Conservation (phyloP, 1,140 invertebrate genomes). For the Drosophila sturtevanti region DNA sequence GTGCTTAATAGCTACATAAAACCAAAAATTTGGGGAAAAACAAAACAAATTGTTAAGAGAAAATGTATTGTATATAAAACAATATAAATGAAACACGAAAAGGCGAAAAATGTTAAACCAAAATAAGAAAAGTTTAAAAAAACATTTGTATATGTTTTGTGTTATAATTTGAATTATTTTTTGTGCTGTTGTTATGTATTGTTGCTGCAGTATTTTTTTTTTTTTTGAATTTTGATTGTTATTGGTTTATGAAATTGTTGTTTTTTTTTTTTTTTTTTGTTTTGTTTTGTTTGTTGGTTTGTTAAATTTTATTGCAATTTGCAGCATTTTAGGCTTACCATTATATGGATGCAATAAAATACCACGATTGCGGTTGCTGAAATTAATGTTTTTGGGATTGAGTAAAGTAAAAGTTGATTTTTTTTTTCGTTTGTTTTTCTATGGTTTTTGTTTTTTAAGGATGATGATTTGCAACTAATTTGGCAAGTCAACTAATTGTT, state of each 20-base stretch:
- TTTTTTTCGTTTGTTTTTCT: slow-evolving; percentile 39
- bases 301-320: slow-evolving; percentile 63
- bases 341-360: slow-evolving; percentile 85
- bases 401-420: slow-evolving; percentile 64
- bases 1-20: slow-evolving; percentile 47
- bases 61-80: not conserved
- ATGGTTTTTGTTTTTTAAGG: slow-evolving; percentile 6
- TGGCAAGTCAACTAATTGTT: slow-evolving; percentile 59
- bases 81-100: not conserved
- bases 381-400: slow-evolving; percentile 77
- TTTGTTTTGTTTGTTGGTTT: not conserved
- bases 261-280: slow-evolving; percentile 20
- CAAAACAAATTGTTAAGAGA: slow-evolving; percentile 20
- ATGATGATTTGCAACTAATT: slow-evolving; percentile 55
- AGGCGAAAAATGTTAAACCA: slow-evolving; percentile 16
- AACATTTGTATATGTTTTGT: slow-evolving; percentile 38
- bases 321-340: slow-evolving; percentile 83
- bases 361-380: slow-evolving; percentile 84
- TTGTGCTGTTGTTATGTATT: slow-evolving; percentile 58
- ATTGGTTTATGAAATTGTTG: slow-evolving; percentile 18
- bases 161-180: too few relatives aligned
- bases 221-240: slow-evolving; percentile 44
- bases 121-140: slow-evolving; percentile 42
- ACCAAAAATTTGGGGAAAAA: slow-evolving; percentile 25
- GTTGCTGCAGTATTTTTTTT: slow-evolving; percentile 50